Percentiles rank a stretch among this genome's conserved stretches.
Conservation (phyloP, 2,113 vertebrate genomes). For the Phainopepla nitens region DNA sequence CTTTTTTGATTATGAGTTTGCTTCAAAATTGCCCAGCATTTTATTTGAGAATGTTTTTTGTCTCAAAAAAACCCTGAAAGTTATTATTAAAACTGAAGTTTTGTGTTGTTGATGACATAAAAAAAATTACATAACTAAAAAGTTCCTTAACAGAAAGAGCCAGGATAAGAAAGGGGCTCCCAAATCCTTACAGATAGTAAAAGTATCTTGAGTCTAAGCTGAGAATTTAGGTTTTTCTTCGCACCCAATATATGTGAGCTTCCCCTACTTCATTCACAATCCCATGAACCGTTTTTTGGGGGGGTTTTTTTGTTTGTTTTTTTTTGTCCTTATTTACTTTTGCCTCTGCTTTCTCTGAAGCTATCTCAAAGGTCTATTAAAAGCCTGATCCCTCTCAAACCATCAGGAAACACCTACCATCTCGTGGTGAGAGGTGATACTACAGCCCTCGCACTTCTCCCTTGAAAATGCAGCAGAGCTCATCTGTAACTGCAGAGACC, state of each 20-base stretch:
- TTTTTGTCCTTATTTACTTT: background rate
- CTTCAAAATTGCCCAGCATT: background rate
- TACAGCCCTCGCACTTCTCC: background rate
- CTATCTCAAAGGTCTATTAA: background rate
- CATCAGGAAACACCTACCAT: background rate
- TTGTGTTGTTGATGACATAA: background rate
- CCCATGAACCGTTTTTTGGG: background rate
- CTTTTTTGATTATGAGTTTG: background rate
- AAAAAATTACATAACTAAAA: background rate
- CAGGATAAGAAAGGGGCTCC: background rate
- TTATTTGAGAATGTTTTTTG: background rate
- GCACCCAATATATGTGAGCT: background rate
- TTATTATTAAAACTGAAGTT: background rate
- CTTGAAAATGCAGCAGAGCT: background rate
- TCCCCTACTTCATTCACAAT: background rate
- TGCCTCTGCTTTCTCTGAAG: background rate
- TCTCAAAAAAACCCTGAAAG: background rate
- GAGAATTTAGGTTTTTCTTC: background rate
- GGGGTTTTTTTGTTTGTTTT: background rate
- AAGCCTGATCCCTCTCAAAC: background rate
- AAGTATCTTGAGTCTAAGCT: background rate
- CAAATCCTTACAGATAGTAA: background rate
- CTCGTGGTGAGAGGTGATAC: background rate
- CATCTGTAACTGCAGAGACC: background rate
- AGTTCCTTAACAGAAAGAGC: background rate